Percentiles rank a stretch among this genome's conserved stretches.
Evolutionary conservation across 2,888 invertebrate species (phyloP).

Genomic region (Mesorhabditis belari): DNA sequence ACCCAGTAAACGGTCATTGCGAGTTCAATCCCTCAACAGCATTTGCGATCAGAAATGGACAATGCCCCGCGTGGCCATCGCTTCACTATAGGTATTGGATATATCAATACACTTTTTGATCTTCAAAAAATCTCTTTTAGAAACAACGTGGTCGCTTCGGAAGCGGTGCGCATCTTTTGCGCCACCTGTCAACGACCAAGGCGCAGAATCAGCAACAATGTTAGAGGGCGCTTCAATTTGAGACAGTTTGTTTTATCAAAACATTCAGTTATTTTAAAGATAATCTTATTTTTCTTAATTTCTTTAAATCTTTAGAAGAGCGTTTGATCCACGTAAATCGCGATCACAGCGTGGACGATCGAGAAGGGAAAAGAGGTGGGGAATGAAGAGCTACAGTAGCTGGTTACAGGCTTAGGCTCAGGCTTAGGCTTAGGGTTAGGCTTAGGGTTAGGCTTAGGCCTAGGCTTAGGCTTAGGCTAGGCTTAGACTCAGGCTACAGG

Average conservation of each 20-base stretch:
- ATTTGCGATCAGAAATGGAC: constrained; percentile 40
- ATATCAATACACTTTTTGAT: background rate
- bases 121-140: constrained; percentile 12
- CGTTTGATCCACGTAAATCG: no score
- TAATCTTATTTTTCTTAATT: no score
- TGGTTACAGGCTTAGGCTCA: no score
- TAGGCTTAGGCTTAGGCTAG: no score
- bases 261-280: no score
- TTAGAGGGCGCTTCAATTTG: background rate
- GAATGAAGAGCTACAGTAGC: no score
- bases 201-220: constrained; percentile 11
- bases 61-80: constrained; percentile 49
- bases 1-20: constrained; percentile 49
- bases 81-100: constrained; percentile 37
- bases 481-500: no score
- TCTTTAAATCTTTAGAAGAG: no score
- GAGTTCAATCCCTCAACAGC: constrained; percentile 50
- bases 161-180: constrained; percentile 45
- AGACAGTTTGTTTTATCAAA: background rate
- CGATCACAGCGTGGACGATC: no score
- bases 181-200: constrained; percentile 45
- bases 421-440: no score
- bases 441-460: no score
- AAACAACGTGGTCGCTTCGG: constrained; percentile 45
- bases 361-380: no score